Conservation (phyloP, 2,797 vertebrate species). For the Myripristis jacobus region DNA sequence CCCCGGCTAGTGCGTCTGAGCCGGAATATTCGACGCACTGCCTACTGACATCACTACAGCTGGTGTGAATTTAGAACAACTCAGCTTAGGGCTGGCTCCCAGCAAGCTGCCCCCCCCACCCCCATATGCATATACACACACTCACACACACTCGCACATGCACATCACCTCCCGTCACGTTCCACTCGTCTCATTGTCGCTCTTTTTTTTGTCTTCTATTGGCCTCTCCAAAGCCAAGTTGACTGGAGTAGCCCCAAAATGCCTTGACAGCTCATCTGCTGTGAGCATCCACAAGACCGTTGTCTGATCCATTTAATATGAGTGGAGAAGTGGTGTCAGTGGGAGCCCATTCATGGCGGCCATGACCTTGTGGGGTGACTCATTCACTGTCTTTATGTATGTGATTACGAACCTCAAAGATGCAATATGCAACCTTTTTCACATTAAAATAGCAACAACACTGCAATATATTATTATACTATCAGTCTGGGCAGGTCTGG, state of each 20-base stretch:
- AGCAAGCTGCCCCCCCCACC: slow-evolving; percentile 32
- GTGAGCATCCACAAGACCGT: slow-evolving; percentile 22
- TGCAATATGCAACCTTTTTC: too few species aligned
- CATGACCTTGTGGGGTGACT: not conserved
- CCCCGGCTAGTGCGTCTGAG: slow-evolving; percentile 70
- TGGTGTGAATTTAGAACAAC: slow-evolving; percentile 80
- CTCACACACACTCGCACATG: not conserved
- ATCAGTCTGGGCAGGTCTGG: too few species aligned
- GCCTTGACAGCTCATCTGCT: slow-evolving; percentile 2
- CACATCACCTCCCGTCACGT: slow-evolving; percentile 23
- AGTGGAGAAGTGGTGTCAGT: slow-evolving; percentile 9
- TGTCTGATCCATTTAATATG: slow-evolving; percentile 45
- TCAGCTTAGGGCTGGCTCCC: slow-evolving; percentile 54
- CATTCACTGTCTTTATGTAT: not conserved
- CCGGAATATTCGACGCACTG: slow-evolving; percentile 79
- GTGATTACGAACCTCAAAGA: not conserved
- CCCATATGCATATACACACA: slow-evolving; percentile 17
- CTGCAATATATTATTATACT: not conserved
- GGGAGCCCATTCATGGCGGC: slow-evolving; percentile 12
- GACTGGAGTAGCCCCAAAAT: slow-evolving; percentile 56
- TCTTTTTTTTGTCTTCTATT: slow-evolving; percentile 25
- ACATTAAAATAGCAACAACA: too few species aligned
- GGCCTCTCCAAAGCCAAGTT: slow-evolving; percentile 55
- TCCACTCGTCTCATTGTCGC: slow-evolving; percentile 26
- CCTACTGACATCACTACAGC: slow-evolving; percentile 84